These are phyloP conservation scores for Tachysurus vachellii DNA, from an alignment of 2,113 vertebrate genomes.

Conservation along the genomic window DNA sequence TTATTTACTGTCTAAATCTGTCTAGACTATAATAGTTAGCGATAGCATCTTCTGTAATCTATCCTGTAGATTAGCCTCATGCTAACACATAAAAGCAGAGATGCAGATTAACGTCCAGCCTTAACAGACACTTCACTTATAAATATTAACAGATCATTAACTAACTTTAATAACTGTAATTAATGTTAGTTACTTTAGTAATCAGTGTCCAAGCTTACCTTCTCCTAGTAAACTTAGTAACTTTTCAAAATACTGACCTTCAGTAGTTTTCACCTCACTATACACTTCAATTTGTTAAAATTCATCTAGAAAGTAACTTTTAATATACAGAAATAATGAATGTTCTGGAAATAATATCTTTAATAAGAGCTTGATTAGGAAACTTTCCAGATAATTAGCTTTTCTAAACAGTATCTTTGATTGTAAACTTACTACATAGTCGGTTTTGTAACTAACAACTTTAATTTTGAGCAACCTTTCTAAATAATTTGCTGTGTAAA, in stretches of 20 bases:
- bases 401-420: not conserved
- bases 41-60: not conserved
- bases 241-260: too few species aligned
- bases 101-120: too few species aligned
- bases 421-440: not conserved
- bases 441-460: not conserved
- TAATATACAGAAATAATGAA: not conserved
- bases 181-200: not conserved
- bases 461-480: not conserved
- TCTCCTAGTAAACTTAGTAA: not conserved
- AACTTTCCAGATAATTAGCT: not conserved
- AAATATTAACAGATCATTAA: not conserved
- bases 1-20: constrained; percentile 3
- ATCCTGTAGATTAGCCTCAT: not conserved
- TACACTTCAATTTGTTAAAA: not conserved
- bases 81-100: not conserved
- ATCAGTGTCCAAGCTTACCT: not conserved
- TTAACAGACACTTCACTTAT: not conserved
- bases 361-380: not conserved
- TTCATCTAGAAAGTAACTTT: too few species aligned
- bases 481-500: not conserved
- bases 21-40: not conserved
- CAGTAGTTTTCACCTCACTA: too few species aligned
- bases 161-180: not conserved
- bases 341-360: not conserved